phyloP scores from a whole-genome alignment of 1,140 invertebrate genomes.

The Habropoda laboriosa region DNA sequence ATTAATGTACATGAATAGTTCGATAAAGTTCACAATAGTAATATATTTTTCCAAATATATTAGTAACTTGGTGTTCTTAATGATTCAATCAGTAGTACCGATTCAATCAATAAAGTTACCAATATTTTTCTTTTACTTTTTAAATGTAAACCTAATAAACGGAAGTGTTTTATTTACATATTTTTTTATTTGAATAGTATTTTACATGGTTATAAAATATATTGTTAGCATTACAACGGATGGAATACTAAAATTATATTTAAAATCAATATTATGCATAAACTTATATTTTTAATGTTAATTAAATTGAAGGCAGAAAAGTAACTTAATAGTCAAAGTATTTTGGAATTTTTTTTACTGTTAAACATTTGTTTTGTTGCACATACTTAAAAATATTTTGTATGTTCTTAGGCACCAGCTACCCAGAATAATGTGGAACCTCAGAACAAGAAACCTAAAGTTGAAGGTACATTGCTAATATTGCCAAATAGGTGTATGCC shows the following conservation, averaged over 20 bases:
- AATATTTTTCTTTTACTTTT: background rate
- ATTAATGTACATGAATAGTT: background rate
- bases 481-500: slow-evolving; percentile 54
- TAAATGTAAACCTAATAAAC: background rate
- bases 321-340: background rate
- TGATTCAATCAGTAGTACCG: background rate
- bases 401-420: slow-evolving; percentile 64
- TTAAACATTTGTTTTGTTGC: background rate
- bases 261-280: background rate
- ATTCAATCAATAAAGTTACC: slow-evolving; percentile 7
- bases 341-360: background rate
- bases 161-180: background rate
- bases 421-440: slow-evolving; percentile 72
- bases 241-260: background rate
- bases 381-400: background rate
- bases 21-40: background rate
- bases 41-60: background rate
- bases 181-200: background rate
- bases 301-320: background rate
- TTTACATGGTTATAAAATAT: background rate
- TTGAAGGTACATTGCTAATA: slow-evolving; percentile 80
- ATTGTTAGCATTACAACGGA: background rate
- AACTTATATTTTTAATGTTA: background rate
- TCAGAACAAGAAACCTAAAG: slow-evolving; percentile 73
- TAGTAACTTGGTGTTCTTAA: background rate